These are phyloP conservation scores for Odontamblyopus lacepedii DNA, from an alignment of 2,797 vertebrate genomes.

Conservation along the genomic window DNA sequence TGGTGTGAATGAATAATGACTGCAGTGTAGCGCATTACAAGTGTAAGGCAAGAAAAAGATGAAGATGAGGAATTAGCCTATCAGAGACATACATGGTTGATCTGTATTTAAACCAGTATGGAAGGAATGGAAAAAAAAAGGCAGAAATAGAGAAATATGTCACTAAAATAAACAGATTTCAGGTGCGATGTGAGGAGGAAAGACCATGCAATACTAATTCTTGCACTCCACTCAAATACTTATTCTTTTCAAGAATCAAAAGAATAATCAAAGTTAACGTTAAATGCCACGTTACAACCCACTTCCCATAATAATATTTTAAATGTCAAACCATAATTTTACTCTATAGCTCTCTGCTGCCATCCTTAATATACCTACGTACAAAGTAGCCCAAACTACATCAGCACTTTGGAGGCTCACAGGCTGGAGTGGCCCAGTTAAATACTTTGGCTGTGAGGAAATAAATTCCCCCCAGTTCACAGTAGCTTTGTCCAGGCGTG, in stretches of 20 bases:
- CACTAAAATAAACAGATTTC: too few species aligned
- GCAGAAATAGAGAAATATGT: too few species aligned
- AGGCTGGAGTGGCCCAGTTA: neutral
- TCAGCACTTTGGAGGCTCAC: slow-evolving; percentile 11
- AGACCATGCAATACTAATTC: too few species aligned
- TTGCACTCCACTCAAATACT: neutral
- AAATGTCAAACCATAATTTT: neutral
- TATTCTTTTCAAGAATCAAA: neutral
- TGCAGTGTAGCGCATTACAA: too few species aligned
- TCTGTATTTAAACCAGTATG: too few species aligned
- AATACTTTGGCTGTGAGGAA: slow-evolving; percentile 27
- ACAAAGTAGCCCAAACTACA: slow-evolving; percentile 1
- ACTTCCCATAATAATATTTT: neutral
- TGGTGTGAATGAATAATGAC: too few species aligned
- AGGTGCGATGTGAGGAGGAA: too few species aligned
- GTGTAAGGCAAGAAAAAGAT: too few species aligned
- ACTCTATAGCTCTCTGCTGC: neutral
- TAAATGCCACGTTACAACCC: slow-evolving; percentile 8
- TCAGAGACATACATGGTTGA: too few species aligned
- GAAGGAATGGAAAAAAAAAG: too few species aligned
- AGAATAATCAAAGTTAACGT: neutral
- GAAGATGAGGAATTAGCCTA: too few species aligned
- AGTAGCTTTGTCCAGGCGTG: slow-evolving; percentile 33
- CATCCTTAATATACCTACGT: neutral
- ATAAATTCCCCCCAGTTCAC: slow-evolving; percentile 17